phyloP scores from a whole-genome alignment of 2,797 vertebrate species.

The Xiphorhynchus erythropygius region DNA sequence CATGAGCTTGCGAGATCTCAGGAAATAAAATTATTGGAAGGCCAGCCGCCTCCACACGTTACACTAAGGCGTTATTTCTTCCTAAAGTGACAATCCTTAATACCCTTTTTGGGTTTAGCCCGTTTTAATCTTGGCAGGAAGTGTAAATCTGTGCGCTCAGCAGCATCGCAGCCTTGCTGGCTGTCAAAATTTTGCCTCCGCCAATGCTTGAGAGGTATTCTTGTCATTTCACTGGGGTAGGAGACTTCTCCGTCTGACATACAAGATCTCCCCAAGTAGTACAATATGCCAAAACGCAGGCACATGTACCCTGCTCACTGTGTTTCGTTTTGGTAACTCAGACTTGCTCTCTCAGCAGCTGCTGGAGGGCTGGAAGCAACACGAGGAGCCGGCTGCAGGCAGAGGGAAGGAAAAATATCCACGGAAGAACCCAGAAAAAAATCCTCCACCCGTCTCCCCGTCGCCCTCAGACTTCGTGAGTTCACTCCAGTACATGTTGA shows the following conservation, averaged over 20 bases:
- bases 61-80: conserved; percentile 56
- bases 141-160: conserved; percentile 75
- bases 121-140: conserved; percentile 79
- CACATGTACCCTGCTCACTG: conserved; percentile 26
- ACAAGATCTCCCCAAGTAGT: conserved; percentile 54
- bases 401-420: conserved; percentile 14
- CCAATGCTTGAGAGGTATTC: conserved; percentile 75
- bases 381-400: background rate
- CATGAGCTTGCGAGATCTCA: background rate
- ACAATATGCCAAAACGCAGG: conserved; percentile 56
- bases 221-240: conserved; percentile 73
- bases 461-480: background rate
- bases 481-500: background rate
- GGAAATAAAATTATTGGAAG: background rate
- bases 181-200: conserved; percentile 77
- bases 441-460: background rate
- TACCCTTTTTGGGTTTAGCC: conserved; percentile 78
- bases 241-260: conserved; percentile 73
- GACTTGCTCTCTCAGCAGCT: background rate
- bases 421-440: background rate
- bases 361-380: background rate
- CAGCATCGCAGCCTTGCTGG: conserved; percentile 74
- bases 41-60: background rate
- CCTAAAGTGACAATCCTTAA: conserved; percentile 76
- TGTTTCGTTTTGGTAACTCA: conserved; percentile 38